Conservation (phyloP, 2,113 vertebrate species). For the Macrotus californicus region DNA sequence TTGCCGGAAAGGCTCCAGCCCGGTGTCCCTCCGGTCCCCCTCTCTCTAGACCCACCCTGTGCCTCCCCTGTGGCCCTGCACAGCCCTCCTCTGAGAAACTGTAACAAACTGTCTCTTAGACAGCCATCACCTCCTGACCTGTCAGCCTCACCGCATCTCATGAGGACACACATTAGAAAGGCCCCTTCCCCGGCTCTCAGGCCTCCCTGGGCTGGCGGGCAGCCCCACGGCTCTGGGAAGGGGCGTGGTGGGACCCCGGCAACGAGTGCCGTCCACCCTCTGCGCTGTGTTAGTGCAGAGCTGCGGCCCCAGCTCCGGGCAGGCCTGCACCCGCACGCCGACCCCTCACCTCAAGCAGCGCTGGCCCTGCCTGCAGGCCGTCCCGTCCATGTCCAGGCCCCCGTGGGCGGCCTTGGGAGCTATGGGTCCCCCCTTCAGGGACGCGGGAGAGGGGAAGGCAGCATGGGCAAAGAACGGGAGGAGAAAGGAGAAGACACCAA, state of each 20-base stretch:
- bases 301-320: neutral
- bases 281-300: neutral
- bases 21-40: rapidly evolving
- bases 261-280: neutral
- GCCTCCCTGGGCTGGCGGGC: no score
- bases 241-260: neutral
- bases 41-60: neutral
- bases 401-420: neutral
- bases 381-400: neutral
- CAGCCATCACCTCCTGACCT: neutral
- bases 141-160: rapidly evolving
- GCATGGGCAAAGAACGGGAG: rapidly evolving
- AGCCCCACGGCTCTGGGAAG: neutral
- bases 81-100: neutral
- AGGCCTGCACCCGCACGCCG: no score
- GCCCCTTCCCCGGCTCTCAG: neutral
- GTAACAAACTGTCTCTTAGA: neutral
- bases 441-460: neutral
- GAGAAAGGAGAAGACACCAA: neutral
- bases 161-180: neutral
- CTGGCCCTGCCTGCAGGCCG: neutral
- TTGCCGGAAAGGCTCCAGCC: neutral
- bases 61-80: neutral
- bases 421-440: neutral
- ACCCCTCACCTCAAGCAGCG: neutral